Conservation (phyloP, 2,797 vertebrate genomes). For the Gallinago stenura region DNA sequence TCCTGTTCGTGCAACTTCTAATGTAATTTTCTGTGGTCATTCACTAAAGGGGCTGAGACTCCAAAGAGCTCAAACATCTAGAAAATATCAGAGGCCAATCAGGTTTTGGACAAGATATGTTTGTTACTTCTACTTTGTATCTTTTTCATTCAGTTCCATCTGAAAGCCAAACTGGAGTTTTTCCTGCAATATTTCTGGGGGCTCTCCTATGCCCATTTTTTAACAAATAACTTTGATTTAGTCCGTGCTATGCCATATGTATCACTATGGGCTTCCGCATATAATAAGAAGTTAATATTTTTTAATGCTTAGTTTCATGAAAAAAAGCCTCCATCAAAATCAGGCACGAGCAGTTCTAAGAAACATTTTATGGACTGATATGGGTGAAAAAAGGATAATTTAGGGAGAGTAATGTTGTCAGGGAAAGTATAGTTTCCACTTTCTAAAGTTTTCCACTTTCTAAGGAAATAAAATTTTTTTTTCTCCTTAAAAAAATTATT, state of each 20-base stretch:
- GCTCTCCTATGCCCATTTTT: not conserved
- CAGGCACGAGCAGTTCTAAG: not conserved
- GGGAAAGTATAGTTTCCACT: not conserved
- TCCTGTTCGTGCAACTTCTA: not conserved
- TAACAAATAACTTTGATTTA: not conserved
- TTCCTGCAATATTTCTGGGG: not conserved
- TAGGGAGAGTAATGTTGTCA: not conserved
- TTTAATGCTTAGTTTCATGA: slow-evolving; percentile 41
- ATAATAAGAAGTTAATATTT: slow-evolving; percentile 22
- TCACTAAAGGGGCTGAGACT: not conserved
- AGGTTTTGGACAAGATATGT: not conserved
- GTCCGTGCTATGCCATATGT: not conserved
- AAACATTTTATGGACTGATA: not conserved
- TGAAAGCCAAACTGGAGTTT: slow-evolving; percentile 4
- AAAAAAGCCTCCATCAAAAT: slow-evolving; percentile 54
- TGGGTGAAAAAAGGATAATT: not conserved
- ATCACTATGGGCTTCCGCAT: not conserved
- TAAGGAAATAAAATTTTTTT: too few species aligned
- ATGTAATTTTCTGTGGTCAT: not conserved
- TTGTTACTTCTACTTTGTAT: not conserved
- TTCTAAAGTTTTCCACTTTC: not conserved
- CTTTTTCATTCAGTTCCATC: slow-evolving; percentile 2
- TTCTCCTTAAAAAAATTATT: not conserved
- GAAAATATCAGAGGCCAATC: not conserved
- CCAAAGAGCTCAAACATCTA: not conserved